Percentiles rank a stretch among this genome's conserved stretches.
phyloP scores from a whole-genome alignment of 30 jellyfish, hydroid and myxozoan genomes.

The Cassiopea xamachana region DNA sequence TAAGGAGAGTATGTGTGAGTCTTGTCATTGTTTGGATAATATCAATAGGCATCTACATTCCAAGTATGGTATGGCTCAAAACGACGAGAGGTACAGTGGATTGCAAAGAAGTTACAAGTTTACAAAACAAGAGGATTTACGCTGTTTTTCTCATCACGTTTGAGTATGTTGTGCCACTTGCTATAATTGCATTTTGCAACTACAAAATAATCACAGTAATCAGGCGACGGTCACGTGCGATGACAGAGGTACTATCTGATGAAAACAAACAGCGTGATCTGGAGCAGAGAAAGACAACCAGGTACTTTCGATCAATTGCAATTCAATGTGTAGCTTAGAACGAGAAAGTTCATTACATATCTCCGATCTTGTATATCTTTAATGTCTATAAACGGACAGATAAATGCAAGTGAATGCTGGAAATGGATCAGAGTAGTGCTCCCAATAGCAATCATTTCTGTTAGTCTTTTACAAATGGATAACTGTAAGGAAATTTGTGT shows the following conservation, averaged over 20 bases:
- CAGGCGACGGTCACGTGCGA: neutral
- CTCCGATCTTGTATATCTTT: no score
- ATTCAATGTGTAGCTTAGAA: no score
- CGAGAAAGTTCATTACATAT: no score
- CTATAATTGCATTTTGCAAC: slow-evolving; percentile 49
- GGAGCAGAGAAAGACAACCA: slow-evolving; percentile 54
- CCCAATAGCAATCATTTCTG: no score
- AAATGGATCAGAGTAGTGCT: no score
- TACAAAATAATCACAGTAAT: slow-evolving; percentile 33
- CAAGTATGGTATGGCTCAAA: slow-evolving; percentile 14
- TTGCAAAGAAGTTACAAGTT: slow-evolving; percentile 12
- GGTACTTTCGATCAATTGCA: slow-evolving; percentile 5
- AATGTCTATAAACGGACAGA: no score
- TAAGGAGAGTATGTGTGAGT: slow-evolving; percentile 14
- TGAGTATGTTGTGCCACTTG: slow-evolving; percentile 49
- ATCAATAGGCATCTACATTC: slow-evolving; percentile 41
- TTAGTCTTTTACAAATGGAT: no score
- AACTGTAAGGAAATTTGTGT: no score
- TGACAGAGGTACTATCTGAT: neutral
- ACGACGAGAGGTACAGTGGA: neutral
- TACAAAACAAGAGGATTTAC: neutral
- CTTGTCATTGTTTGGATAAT: slow-evolving; percentile 33
- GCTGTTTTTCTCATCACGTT: neutral
- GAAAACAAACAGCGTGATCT: slow-evolving; percentile 12
- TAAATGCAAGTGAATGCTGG: no score